Conservation (phyloP, 2,888 invertebrate genomes). For the Xestia ashworthii region DNA sequence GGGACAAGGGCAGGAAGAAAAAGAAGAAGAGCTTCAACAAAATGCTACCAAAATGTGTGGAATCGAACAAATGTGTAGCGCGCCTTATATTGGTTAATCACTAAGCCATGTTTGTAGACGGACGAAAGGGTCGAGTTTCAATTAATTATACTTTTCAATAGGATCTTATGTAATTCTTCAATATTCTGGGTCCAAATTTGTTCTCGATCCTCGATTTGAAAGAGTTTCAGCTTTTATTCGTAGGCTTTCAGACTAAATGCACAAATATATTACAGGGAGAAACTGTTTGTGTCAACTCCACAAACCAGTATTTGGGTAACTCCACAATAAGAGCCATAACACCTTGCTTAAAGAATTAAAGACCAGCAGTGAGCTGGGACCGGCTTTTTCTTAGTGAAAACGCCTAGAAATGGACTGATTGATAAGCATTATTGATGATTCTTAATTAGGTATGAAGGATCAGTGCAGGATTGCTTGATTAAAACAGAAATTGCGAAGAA, state of each 20-base stretch:
- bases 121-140: conserved; percentile 28
- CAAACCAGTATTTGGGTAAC: neutral
- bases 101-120: conserved; percentile 16
- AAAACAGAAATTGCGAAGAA: too few species aligned
- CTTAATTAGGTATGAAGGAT: too few species aligned
- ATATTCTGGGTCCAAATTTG: neutral
- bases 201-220: neutral
- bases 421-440: too few species aligned
- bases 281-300: too few species aligned
- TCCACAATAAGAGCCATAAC: too few species aligned
- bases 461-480: too few species aligned
- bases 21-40: neutral
- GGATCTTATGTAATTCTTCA: neutral
- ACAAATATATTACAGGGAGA: too few species aligned
- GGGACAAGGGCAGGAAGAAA: too few species aligned
- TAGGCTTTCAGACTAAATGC: neutral
- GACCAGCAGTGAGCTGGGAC: too few species aligned
- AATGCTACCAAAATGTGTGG: neutral
- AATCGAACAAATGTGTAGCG: neutral
- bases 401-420: too few species aligned
- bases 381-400: too few species aligned
- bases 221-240: neutral
- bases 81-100: conserved; percentile 4
- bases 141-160: conserved; percentile 5
- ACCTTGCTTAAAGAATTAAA: too few species aligned